Percentiles rank a stretch among this genome's conserved stretches.
phyloP scores from a whole-genome alignment of 2,113 vertebrate genomes.

The Malaclemys terrapin region DNA sequence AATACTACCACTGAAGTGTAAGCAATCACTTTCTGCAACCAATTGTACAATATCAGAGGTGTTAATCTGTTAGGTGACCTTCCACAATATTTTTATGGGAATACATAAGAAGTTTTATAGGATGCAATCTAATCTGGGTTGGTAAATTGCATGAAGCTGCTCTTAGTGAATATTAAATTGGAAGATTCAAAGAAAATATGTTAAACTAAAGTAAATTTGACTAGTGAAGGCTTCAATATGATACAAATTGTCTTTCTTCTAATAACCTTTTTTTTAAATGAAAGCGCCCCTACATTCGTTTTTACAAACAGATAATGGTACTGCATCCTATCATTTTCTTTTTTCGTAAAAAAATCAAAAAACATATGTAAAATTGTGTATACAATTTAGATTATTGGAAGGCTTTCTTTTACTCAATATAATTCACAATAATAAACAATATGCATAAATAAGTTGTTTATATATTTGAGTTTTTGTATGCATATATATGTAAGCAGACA shows the following conservation, averaged over 20 bases:
- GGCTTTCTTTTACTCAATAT: neutral
- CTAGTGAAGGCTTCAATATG: neutral
- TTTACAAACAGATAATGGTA: neutral
- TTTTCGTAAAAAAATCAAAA: slow-evolving; percentile 6
- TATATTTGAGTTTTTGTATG: neutral
- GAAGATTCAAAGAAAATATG: neutral
- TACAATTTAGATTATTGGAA: neutral
- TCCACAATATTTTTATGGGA: neutral
- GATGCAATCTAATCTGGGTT: neutral
- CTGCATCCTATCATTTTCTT: neutral
- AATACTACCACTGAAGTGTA: neutral
- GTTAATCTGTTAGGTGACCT: slow-evolving; percentile 21
- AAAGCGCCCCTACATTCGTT: neutral
- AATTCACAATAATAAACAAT: neutral
- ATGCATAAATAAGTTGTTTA: neutral
- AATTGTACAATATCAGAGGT: slow-evolving; percentile 27
- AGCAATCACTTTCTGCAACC: slow-evolving; percentile 41
- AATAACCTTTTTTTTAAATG: neutral
- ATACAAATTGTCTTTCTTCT: neutral
- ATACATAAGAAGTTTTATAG: slow-evolving; percentile 23
- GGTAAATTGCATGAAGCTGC: slow-evolving; percentile 9
- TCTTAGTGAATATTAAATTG: neutral
- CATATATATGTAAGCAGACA: neutral
- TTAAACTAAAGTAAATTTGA: neutral
- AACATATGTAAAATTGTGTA: neutral